Percentiles rank a stretch among this genome's conserved stretches.
Evolutionary conservation across 2,113 vertebrate species (phyloP).

Genomic region (Cavia aperea): DNA sequence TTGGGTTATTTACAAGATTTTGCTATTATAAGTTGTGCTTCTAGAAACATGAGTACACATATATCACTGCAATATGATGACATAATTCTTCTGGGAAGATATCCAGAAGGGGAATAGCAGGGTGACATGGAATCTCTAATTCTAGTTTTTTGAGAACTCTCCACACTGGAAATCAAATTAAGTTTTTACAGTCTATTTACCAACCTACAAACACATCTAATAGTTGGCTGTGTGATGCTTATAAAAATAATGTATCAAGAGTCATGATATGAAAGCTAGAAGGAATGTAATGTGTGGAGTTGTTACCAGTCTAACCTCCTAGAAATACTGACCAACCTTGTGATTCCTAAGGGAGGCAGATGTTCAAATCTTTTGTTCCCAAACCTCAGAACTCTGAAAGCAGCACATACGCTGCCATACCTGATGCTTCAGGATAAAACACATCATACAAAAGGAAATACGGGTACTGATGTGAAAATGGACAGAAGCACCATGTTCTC

Average conservation of each 20-base stretch:
- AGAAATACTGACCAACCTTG: not conserved
- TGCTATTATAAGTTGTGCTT: too few relatives aligned
- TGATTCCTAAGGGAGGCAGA: not conserved
- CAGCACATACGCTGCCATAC: not conserved
- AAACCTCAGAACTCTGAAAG: not conserved
- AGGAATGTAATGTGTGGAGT: not conserved
- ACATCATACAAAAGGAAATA: not conserved
- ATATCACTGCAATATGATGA: too few relatives aligned
- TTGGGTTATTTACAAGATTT: too few relatives aligned
- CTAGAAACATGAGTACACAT: too few relatives aligned
- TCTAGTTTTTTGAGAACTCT: not conserved
- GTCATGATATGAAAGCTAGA: not conserved
- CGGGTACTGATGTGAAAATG: not conserved
- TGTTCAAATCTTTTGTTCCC: not conserved
- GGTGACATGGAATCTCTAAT: too few relatives aligned
- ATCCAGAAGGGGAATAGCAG: too few relatives aligned
- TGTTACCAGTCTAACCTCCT: not conserved
- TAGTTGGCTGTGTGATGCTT: not conserved
- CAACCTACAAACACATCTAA: not conserved
- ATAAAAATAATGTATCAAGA: not conserved
- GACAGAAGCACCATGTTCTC: not conserved
- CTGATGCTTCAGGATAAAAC: not conserved
- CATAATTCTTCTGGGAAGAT: too few relatives aligned
- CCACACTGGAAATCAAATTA: not conserved
- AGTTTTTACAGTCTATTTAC: constrained; percentile 20